phyloP scores from a whole-genome alignment of 2,113 vertebrate genomes.

The Haplotaxodon microlepis region DNA sequence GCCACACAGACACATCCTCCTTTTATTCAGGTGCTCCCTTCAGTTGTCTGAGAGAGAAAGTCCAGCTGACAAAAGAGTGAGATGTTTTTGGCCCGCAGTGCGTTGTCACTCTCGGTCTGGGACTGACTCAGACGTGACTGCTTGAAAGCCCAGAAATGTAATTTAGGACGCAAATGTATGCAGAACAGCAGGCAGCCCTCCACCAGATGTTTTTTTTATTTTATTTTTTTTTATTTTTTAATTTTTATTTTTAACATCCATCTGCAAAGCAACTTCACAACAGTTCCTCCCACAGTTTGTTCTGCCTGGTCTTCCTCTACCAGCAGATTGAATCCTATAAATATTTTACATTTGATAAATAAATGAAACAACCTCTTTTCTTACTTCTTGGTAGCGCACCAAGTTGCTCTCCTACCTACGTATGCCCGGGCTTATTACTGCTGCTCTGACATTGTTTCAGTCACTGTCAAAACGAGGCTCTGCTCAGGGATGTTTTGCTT shows the following conservation, averaged over 20 bases:
- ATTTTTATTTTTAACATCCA: constrained; percentile 33
- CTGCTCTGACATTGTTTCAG: constrained; percentile 7
- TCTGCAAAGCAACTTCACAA: constrained; percentile 49
- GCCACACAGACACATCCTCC: not conserved
- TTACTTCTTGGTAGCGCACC: constrained; percentile 30
- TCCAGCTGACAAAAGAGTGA: not conserved
- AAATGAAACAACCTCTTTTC: constrained; percentile 67
- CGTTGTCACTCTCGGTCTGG: constrained; percentile 20
- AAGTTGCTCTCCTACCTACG: constrained; percentile 22
- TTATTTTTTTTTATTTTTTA: not conserved
- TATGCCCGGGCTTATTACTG: constrained; percentile 24
- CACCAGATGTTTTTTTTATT: constrained; percentile 3
- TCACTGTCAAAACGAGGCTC: not conserved
- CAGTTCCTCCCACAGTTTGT: constrained; percentile 52
- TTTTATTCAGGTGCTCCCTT: not conserved
- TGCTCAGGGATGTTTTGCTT: constrained; percentile 12
- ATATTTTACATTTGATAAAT: constrained; percentile 71
- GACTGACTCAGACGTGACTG: not conserved
- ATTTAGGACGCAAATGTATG: constrained; percentile 47
- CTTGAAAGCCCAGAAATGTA: constrained; percentile 42
- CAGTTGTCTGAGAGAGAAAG: not conserved
- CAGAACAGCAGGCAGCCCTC: constrained; percentile 36
- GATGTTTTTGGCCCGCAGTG: constrained; percentile 5
- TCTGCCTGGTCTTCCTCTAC: constrained; percentile 42
- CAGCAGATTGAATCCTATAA: constrained; percentile 59